Conservation (phyloP, 1,140 invertebrate genomes). For the Cecropterus lyciades region DNA sequence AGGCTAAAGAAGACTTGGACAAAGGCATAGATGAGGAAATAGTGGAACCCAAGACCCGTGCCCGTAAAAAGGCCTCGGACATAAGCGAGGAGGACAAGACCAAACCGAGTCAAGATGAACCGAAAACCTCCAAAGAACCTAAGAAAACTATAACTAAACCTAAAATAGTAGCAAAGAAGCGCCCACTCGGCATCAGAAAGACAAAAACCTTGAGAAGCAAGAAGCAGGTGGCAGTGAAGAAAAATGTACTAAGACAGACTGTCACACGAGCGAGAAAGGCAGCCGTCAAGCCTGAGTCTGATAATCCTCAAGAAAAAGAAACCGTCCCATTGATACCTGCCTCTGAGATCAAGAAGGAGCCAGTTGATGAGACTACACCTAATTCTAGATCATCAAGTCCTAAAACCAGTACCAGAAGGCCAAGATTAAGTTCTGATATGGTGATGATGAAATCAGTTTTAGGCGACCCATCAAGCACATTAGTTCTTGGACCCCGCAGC, state of each 20-base stretch:
- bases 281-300: constrained; percentile 56
- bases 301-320: constrained; percentile 64
- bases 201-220: constrained; percentile 76
- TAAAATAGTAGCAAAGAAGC: constrained; percentile 71
- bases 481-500: constrained; percentile 74
- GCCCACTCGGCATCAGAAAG: constrained; percentile 75
- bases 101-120: constrained; percentile 70
- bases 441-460: constrained; percentile 77
- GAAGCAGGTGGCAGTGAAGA: constrained; percentile 66
- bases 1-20: constrained; percentile 74
- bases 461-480: constrained; percentile 64
- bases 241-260: constrained; percentile 68
- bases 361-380: constrained; percentile 64
- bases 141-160: constrained; percentile 69
- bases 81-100: constrained; percentile 67
- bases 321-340: constrained; percentile 69
- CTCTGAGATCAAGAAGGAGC: constrained; percentile 79
- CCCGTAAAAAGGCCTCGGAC: constrained; percentile 76
- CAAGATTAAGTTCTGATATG: constrained; percentile 77
- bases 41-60: constrained; percentile 76
- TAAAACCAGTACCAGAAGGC: constrained; percentile 67
- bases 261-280: constrained; percentile 64
- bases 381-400: constrained; percentile 81
- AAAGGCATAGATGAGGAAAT: constrained; percentile 77
- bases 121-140: constrained; percentile 70